A percentile compares a stretch with the other conserved stretches of the same genome.
phyloP scores from a whole-genome alignment of 2,888 invertebrate species.

The Trissolcus japonicus region DNA sequence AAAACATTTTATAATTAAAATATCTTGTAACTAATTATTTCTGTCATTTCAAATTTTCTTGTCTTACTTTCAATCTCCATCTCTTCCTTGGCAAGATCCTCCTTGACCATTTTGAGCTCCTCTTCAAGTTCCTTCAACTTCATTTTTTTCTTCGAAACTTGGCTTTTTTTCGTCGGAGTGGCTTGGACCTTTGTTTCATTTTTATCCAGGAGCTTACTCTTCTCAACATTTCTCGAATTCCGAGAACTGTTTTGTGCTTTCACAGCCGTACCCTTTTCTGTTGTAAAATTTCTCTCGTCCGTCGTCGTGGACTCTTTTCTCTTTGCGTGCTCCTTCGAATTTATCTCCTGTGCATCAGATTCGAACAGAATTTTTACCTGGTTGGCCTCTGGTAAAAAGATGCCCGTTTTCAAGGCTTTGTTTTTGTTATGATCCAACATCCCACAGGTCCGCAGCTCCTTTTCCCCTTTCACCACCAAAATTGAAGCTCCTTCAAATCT shows the following conservation, averaged over 20 bases:
- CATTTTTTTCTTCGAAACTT: slow-evolving; percentile 21
- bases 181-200: neutral
- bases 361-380: slow-evolving; percentile 81
- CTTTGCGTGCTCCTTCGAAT: slow-evolving; percentile 60
- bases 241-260: neutral
- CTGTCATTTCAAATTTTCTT: neutral
- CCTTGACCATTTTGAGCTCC: slow-evolving; percentile 51
- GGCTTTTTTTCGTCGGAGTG: neutral
- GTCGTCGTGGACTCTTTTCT: neutral
- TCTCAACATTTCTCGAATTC: slow-evolving; percentile 1
- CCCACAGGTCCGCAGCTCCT: slow-evolving; percentile 86
- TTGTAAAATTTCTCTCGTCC: neutral
- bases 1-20: neutral
- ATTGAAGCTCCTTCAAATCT: slow-evolving; percentile 84
- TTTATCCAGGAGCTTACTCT: neutral
- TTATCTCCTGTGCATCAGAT: slow-evolving; percentile 78
- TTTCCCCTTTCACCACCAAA: slow-evolving; percentile 88
- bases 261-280: neutral
- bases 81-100: slow-evolving; percentile 56
- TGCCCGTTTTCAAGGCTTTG: slow-evolving; percentile 78
- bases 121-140: slow-evolving; percentile 53
- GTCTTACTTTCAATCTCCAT: slow-evolving; percentile 45
- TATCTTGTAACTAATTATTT: neutral
- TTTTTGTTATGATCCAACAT: slow-evolving; percentile 83
- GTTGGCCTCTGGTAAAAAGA: slow-evolving; percentile 77